These are phyloP conservation scores for Platorchestia sp. DNA, from an alignment of 1,140 invertebrate genomes.

Conservation along the genomic window DNA sequence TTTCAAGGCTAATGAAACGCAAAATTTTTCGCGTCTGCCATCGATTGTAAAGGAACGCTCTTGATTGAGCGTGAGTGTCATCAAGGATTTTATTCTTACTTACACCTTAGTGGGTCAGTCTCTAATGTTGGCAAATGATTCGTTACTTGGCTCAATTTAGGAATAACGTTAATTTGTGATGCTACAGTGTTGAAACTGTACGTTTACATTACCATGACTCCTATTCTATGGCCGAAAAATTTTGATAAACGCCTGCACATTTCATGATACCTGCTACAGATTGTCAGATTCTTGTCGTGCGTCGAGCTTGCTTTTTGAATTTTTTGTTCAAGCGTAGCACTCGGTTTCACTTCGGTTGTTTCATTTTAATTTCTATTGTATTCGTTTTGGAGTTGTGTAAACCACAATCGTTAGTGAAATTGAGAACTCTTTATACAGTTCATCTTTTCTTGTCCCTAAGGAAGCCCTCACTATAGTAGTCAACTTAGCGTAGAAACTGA, in stretches of 20 bases:
- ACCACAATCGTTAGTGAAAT: neutral
- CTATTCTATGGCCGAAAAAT: neutral
- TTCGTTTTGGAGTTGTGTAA: neutral
- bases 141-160: neutral
- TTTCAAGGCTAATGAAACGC: neutral
- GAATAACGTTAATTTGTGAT: neutral
- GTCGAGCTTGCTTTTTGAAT: neutral
- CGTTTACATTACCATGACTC: neutral
- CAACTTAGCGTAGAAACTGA: too few species aligned
- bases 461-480: too few species aligned
- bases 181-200: neutral
- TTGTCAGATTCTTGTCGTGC: neutral
- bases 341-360: neutral
- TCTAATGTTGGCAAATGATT: neutral
- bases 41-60: neutral
- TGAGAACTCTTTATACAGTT: neutral
- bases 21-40: neutral
- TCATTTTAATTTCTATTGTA: neutral
- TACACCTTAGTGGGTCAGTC: neutral
- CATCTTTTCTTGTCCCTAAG: too few species aligned
- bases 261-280: neutral
- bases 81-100: neutral
- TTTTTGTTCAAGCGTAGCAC: neutral
- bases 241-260: neutral
- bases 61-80: neutral